A percentile compares a stretch with the other conserved stretches of the same genome.
phyloP scores from a whole-genome alignment of 2,797 vertebrate genomes.

The Knipowitschia caucasica region DNA sequence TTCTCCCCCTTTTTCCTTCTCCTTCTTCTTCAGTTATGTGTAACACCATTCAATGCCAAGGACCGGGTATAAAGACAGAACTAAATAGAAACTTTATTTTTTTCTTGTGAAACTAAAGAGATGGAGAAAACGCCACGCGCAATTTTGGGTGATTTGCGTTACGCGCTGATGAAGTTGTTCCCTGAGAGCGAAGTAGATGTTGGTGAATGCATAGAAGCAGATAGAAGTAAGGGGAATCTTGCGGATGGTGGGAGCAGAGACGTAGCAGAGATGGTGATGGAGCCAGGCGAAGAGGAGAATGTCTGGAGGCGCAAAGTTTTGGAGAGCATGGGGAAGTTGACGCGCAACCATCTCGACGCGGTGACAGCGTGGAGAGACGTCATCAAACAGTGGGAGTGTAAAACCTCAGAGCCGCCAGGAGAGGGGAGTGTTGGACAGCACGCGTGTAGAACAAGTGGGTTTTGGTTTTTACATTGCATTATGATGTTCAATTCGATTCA shows the following conservation, averaged over 20 bases:
- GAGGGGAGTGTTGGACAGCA: slow-evolving; percentile 20
- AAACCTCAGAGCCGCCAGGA: slow-evolving; percentile 18
- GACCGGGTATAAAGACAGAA: slow-evolving; percentile 26
- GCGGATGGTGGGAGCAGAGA: slow-evolving; percentile 16
- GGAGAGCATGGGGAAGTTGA: slow-evolving; percentile 48
- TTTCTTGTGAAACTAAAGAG: slow-evolving; percentile 10
- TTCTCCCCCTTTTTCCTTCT: no score
- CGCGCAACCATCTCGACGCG: slow-evolving; percentile 41
- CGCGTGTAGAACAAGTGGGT: slow-evolving; percentile 22
- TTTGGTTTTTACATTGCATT: not conserved
- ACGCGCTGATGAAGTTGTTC: slow-evolving; percentile 31
- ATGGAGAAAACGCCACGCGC: slow-evolving; percentile 12
- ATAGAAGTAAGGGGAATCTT: not conserved
- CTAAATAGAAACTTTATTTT: slow-evolving; percentile 6
- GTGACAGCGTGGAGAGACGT: slow-evolving; percentile 48
- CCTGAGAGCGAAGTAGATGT: slow-evolving; percentile 3
- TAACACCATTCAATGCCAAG: slow-evolving; percentile 30
- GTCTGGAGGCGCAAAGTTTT: slow-evolving; percentile 36
- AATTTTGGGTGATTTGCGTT: slow-evolving; percentile 33
- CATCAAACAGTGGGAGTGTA: slow-evolving; percentile 26
- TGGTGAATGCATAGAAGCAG: not conserved
- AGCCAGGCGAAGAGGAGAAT: slow-evolving; percentile 6
- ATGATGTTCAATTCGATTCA: not conserved
- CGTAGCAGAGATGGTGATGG: not conserved
- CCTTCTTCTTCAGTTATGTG: slow-evolving; percentile 33